These are phyloP conservation scores for Balanococcus diminutus DNA, from an alignment of 2,888 invertebrate genomes.

Conservation along the genomic window DNA sequence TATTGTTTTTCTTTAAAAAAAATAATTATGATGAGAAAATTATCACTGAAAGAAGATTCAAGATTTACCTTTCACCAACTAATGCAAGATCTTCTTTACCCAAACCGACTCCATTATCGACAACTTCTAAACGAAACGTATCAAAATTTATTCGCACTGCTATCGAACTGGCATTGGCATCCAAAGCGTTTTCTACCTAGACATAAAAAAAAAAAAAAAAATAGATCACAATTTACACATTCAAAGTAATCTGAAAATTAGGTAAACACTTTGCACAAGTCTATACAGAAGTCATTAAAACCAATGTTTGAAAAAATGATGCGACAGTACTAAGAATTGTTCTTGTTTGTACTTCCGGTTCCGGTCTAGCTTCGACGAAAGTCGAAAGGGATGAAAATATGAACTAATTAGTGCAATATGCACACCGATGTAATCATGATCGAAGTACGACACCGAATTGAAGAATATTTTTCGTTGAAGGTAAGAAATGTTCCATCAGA, in stretches of 20 bases:
- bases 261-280: not conserved
- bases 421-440: too few relatives aligned
- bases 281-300: not conserved
- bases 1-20: not conserved
- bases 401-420: too few relatives aligned
- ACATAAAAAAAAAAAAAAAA: too few relatives aligned
- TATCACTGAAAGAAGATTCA: not conserved
- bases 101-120: slow-evolving; percentile 37
- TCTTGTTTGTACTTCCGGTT: not conserved
- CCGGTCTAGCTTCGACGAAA: not conserved
- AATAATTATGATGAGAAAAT: not conserved
- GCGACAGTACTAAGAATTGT: not conserved
- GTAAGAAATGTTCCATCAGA: too few relatives aligned
- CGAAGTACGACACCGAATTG: too few relatives aligned
- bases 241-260: not conserved
- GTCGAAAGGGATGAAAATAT: too few relatives aligned
- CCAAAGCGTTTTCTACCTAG: slow-evolving; percentile 45
- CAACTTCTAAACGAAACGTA: slow-evolving; percentile 32
- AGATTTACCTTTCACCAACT: slow-evolving; percentile 39
- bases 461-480: too few relatives aligned
- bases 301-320: not conserved
- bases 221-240: not conserved
- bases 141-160: slow-evolving; percentile 30
- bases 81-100: slow-evolving; percentile 1
- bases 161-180: slow-evolving; percentile 30